Conservation (phyloP, 2,797 vertebrate species). For the Cebuella pygmaea region DNA sequence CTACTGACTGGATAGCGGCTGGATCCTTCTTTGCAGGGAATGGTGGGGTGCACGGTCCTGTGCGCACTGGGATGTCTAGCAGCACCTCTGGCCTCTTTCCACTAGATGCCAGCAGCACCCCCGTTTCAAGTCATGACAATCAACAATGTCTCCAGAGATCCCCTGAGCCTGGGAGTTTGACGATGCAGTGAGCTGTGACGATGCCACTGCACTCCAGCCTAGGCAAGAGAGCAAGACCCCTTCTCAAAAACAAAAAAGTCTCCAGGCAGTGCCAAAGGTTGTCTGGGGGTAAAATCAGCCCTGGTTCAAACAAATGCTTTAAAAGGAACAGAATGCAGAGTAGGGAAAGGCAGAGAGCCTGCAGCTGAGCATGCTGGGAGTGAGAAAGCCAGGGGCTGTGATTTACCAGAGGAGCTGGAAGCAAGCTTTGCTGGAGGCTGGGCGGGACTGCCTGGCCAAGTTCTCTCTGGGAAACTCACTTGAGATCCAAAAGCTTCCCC, state of each 20-base stretch:
- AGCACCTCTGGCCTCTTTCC: neutral
- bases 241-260: neutral
- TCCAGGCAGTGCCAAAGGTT: neutral
- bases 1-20: no score
- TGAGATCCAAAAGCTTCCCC: neutral
- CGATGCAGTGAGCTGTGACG: no score
- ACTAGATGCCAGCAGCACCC: neutral
- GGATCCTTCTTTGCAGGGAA: neutral
- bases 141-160: neutral
- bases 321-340: slow-evolving; percentile 29
- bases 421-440: neutral
- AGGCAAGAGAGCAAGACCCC: neutral
- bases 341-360: neutral
- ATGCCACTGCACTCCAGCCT: neutral
- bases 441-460: neutral
- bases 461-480: slow-evolving; percentile 5
- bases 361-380: neutral
- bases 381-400: neutral
- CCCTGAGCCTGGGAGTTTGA: no score
- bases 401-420: neutral
- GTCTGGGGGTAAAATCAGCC: neutral
- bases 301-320: slow-evolving; percentile 50
- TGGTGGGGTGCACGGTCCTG: no score
- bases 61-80: neutral
- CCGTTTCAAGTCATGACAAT: neutral